Percentiles rank a stretch among this genome's conserved stretches.
These are phyloP conservation scores for Limnephilus lunatus DNA, from an alignment of 2,888 invertebrate genomes.

Conservation along the genomic window DNA sequence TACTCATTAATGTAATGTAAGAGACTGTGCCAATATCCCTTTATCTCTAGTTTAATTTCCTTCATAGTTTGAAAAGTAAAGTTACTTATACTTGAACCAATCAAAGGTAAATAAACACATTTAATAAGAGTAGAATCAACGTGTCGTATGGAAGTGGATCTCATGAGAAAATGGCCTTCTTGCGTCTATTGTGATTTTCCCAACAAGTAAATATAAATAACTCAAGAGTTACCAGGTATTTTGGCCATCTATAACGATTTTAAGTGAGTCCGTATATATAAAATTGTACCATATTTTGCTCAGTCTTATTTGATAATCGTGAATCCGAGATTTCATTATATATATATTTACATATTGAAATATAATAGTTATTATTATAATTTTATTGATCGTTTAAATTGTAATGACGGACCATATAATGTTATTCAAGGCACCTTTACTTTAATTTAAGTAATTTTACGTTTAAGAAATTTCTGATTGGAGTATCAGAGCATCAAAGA, in stretches of 20 bases:
- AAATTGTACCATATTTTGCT: constrained; percentile 47
- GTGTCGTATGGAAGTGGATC: neutral
- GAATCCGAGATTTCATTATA: constrained; percentile 44
- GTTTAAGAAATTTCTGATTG: neutral
- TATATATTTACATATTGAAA: constrained; percentile 28
- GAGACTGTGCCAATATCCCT: constrained; percentile 47
- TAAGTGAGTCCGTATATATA: constrained; percentile 35
- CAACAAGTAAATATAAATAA: constrained; percentile 47
- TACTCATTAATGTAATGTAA: constrained; percentile 22
- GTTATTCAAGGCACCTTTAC: constrained; percentile 18
- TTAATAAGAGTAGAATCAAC: constrained; percentile 3
- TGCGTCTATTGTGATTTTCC: constrained; percentile 20
- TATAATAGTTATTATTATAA: neutral
- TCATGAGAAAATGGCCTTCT: neutral
- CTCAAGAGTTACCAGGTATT: constrained; percentile 50
- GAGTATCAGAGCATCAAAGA: neutral
- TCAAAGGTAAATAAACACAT: constrained; percentile 37
- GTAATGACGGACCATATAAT: constrained; percentile 26
- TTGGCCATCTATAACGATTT: constrained; percentile 50
- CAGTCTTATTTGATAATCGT: constrained; percentile 44
- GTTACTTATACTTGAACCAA: neutral
- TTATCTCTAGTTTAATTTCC: neutral
- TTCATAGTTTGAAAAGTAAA: neutral
- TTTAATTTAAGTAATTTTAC: constrained; percentile 29
- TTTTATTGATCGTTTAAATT: neutral